Base-by-base conservation (phyloP, 2,113 vertebrate species). In the Centropristis striata region DNA sequence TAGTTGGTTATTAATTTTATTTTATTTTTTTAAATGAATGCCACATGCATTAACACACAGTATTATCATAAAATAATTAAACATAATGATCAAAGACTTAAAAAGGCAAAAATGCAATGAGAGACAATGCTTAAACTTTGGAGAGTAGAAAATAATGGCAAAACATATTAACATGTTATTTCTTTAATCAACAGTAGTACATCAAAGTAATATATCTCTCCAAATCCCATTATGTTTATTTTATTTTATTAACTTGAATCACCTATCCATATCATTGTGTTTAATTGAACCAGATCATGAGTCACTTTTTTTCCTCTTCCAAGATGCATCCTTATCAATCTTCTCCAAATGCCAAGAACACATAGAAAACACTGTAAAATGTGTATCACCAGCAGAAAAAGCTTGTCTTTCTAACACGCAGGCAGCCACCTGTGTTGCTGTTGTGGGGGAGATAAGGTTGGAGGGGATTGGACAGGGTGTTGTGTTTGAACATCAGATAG, bases 401-500 rank as follows among this genome's bases (percentile, higher is more conserved):
- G 51, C 32, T 54, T 41, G 53, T 64, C 65, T 63, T 27, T 25
- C 46, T 23, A 67, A 69, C 55, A 80, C 23, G n/a, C 79, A 69
- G 42, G 21, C 21, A 54, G 63, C 54, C 63, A 54, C 61, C 66
- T 37, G 68, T 42, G 20, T 57, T 75, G 60, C 73, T 83, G 65
- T 68, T 77, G 39, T 66, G 23, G 13, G 32, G 27, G 64, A 83
- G 88, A 88, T 90, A 91, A 91, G 74, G 51, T 36, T 32, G 21
- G 37, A 61, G 61, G 46, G 41, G 37, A 81, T 65, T 75, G 64
- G 73, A 75, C 70, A 55, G 64, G 70, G 71, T 63, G 58, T 78
- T 84, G 65, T 81, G 75, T 87, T 86, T 88, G 63, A 91, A 88
- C 77, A 80, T 87, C 78, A 80, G 71, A 72, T 84, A 85, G 75